phyloP scores from a whole-genome alignment of 2,113 vertebrate genomes.

The Oreotrochilus melanogaster region DNA sequence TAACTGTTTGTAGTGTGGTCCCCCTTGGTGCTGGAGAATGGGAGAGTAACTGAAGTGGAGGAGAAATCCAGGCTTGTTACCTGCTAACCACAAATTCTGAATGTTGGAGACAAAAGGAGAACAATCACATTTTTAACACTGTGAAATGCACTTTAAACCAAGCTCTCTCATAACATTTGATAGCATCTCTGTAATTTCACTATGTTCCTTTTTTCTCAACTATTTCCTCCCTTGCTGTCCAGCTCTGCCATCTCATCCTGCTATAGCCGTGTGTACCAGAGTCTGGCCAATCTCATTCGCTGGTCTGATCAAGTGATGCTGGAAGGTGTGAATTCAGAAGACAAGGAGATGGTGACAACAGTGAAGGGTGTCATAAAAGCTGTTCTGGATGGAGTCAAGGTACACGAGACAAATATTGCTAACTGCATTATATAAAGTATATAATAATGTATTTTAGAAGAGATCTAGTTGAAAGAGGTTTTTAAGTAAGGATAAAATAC shows the following conservation, averaged over 20 bases:
- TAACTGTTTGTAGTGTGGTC: neutral
- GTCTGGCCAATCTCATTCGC: constrained; percentile 95
- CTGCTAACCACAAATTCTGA: neutral
- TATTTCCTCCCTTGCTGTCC: neutral
- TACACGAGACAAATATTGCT: neutral
- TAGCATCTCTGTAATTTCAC: neutral
- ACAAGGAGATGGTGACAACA: constrained; percentile 92
- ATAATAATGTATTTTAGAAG: neutral
- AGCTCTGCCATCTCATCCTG: constrained; percentile 96
- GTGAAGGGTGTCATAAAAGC: constrained; percentile 96
- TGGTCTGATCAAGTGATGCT: constrained; percentile 99
- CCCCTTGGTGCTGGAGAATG: neutral
- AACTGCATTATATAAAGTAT: neutral
- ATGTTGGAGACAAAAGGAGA: neutral
- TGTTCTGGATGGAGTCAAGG: constrained; percentile 98
- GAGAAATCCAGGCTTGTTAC: neutral
- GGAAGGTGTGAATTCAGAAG: constrained; percentile 92
- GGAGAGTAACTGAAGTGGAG: neutral
- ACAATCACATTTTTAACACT: neutral
- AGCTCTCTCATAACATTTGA: fast-evolving
- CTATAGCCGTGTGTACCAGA: constrained; percentile 95
- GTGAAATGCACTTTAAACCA: neutral
- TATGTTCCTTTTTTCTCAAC: neutral
- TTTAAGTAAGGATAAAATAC: neutral
- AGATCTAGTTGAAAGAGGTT: neutral